Evolutionary conservation across 2,888 invertebrate species (phyloP), one percentile per base, ranked within the genome.

Genomic region (Tenthredo scrophulariae): DNA sequence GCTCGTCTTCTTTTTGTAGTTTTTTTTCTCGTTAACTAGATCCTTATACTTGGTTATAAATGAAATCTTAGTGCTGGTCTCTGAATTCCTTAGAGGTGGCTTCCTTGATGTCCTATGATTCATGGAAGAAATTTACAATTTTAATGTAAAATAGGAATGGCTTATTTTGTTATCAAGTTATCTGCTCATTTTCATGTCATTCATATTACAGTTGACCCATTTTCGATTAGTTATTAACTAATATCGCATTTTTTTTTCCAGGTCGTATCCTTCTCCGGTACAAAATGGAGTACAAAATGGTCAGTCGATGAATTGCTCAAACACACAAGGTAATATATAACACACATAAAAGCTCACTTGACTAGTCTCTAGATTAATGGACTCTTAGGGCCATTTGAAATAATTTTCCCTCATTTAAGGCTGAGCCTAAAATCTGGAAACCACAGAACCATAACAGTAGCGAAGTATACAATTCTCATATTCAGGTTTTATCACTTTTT

Each of bases 261-360:
- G 93, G 92, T 92, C 92, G 86, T 93, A 93, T 87, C 92, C 93
- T 85, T 93, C 93, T 83, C 93, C 93, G 54, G 92, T 93, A 85
- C 92, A 92, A 86, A 92, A 92, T 85, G 93, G 92, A 85, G 92
- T 91, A 58, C 91, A 90, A 86, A 92, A 90, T 85, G 92, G 92
- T 40, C 90, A 91, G 85, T 89, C 92, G 85, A 92, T 93, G 91
- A 92, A 89, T 85, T 93, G 93, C 88, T 89, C 90, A 67, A 91
- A 89, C 87, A 90, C 92, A 84, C 92, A 92, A 90, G 92, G 92
- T 90, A 77, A 33, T 1, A 29, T 50, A 18, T 50, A 33, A 22
- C 4, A 0, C 15, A 43, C 22, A n/a, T 10, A 9, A 43, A 74
- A 43, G 40, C 37, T 22, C 22, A 10, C 6, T 43, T 40, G 26